Evolutionary conservation across 2,113 vertebrate species (phyloP), one percentile per base, ranked within the genome.

Genomic region (Zosterops pallidus): DNA sequence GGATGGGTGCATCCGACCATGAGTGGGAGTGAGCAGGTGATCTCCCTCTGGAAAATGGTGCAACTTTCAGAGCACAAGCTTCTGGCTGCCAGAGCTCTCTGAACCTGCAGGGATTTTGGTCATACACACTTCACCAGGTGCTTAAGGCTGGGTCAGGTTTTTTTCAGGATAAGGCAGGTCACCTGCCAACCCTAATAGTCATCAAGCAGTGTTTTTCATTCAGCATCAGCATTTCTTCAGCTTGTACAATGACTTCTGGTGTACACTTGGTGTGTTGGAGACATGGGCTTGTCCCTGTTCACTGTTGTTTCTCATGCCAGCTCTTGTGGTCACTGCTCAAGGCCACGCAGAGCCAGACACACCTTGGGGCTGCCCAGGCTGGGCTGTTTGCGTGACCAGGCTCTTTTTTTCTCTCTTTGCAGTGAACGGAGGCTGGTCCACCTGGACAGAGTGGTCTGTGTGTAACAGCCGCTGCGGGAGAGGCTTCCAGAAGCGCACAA

Each of bases 391-490:
- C 1, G 4, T 2, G 2, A 35, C 37, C 52, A 4, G 9, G 14
- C n/a, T 29, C 12, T 42, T 81, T 62, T 80, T 68, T 53, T 94
- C 28, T 94, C 37, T 76, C 35, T 89, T 72, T 96, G 85, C 95
- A 99, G 99, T 99, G 70, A 99, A 99, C 0, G 99, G 99, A 6
- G 99, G 99, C 74, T 99, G 99, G 99, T 99, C 99, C 3, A 99
- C 98, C 0, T 99, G 99, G 99, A 99, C 99, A 0, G 99, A 99
- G 95, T 99, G 99, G 99, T 99, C 99, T 0, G 97, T 98, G 60
- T 99, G 99, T 41, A 99, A 98, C 92, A 99, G 98, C 92, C 98
- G 98, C 28, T 99, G 99, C 20, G 99, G 99, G 84, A 98, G 98
- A 67, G 99, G 99, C 39, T 98, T 98, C 89, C 99, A 99, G 97